These are phyloP conservation scores for Andricus quercusramuli DNA, from an alignment of 2,888 invertebrate genomes.

Conservation along the genomic window DNA sequence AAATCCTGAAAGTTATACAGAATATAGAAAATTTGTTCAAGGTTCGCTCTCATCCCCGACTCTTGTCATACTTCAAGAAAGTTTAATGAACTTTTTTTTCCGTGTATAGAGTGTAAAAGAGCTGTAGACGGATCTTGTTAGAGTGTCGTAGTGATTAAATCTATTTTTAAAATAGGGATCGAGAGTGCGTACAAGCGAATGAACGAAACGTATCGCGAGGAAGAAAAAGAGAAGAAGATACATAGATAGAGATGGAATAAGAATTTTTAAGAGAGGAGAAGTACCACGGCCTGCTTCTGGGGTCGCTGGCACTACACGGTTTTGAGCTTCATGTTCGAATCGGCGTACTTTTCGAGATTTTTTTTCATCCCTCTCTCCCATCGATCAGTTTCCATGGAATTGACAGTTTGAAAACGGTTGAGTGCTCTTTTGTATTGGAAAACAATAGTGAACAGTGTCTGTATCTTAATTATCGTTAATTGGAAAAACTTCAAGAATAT, in stretches of 20 bases:
- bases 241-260: conserved; percentile 57
- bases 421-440: neutral
- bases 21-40: no score
- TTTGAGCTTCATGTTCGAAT: conserved; percentile 72
- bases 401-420: conserved; percentile 45
- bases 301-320: conserved; percentile 75
- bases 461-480: neutral
- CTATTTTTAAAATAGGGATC: conserved; percentile 78
- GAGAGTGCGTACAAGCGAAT: conserved; percentile 54
- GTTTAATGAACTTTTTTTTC: no score
- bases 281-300: conserved; percentile 65
- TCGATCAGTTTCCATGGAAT: conserved; percentile 50
- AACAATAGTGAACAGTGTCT: neutral
- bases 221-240: conserved; percentile 50
- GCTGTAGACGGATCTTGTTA: conserved; percentile 39
- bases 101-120: conserved; percentile 34
- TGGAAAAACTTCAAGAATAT: neutral
- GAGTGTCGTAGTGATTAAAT: conserved; percentile 66
- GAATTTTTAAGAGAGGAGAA: conserved; percentile 56
- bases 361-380: conserved; percentile 48
- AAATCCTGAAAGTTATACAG: no score
- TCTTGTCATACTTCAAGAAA: no score
- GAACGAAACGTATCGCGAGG: conserved; percentile 49
- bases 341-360: conserved; percentile 65
- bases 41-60: no score